Evolutionary conservation across 2,888 invertebrate species (phyloP).

Genomic region (Netelia melanura): DNA sequence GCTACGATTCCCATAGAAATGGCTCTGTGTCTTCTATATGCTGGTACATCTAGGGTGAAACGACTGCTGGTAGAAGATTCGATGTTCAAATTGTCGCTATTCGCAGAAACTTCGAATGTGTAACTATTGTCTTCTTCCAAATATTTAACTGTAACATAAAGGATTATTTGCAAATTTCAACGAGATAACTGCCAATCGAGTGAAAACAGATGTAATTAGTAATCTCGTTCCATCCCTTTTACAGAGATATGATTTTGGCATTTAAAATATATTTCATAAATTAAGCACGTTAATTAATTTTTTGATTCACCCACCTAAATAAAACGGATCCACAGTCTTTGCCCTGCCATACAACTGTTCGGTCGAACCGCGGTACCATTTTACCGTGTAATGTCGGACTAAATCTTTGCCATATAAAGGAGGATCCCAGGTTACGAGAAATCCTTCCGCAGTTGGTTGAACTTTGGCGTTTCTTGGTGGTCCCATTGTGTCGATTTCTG

Average conservation of each 20-base stretch:
- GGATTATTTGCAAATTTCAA: too few species aligned
- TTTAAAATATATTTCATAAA: too few species aligned
- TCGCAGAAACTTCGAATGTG: constrained; percentile 90
- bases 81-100: constrained; percentile 86
- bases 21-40: constrained; percentile 89
- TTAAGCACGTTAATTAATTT: background rate
- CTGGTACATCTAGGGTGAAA: constrained; percentile 89
- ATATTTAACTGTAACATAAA: constrained; percentile 87
- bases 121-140: constrained; percentile 91
- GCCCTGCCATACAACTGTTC: constrained; percentile 89
- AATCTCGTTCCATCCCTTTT: too few species aligned
- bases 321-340: constrained; percentile 90
- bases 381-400: constrained; percentile 88
- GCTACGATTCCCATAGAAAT: constrained; percentile 91
- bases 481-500: constrained; percentile 85
- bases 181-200: too few species aligned
- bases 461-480: constrained; percentile 90
- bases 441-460: constrained; percentile 90
- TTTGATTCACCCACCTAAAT: constrained; percentile 85
- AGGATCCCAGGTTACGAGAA: constrained; percentile 91
- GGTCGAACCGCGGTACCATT: constrained; percentile 89
- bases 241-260: too few species aligned
- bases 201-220: too few species aligned
- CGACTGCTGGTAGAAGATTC: constrained; percentile 88
- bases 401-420: constrained; percentile 87